Evolutionary conservation across 92 coral and sea anemone species (phyloP).

Genomic region (Chrysogorgia sp.): DNA sequence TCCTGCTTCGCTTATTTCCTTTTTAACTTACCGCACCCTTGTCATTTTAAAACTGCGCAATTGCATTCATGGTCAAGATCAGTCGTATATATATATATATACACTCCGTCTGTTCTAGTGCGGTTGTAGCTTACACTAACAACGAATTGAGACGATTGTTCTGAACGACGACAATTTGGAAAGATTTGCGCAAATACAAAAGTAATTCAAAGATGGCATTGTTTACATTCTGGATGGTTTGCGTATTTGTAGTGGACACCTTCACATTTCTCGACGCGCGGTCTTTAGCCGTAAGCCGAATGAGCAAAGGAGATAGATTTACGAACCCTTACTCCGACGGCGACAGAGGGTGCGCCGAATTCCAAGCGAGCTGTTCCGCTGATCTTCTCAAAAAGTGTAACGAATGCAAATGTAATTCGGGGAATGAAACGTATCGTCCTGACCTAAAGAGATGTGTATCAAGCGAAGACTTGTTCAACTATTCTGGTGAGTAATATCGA

Average conservation of each 20-base stretch:
- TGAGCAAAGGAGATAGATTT: slow-evolving; percentile 1
- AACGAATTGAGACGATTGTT: background rate
- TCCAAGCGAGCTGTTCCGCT: background rate
- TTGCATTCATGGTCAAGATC: too few relatives aligned
- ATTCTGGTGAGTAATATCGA: slow-evolving; percentile 31
- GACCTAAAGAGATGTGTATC: slow-evolving; percentile 21
- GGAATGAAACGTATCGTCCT: slow-evolving; percentile 23
- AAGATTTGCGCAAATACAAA: background rate
- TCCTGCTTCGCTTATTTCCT: too few relatives aligned
- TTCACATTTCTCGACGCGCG: background rate
- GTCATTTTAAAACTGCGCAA: too few relatives aligned
- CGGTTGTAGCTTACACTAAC: too few relatives aligned
- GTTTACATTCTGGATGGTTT: slow-evolving; percentile 19
- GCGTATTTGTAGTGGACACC: background rate
- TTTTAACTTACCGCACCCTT: too few relatives aligned
- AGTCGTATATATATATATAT: too few relatives aligned
- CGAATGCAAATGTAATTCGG: slow-evolving; percentile 5
- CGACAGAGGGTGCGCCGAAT: background rate
- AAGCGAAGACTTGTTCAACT: background rate
- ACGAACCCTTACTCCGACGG: slow-evolving; percentile 18
- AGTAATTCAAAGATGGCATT: slow-evolving; percentile 3
- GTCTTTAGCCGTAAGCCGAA: background rate
- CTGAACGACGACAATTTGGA: background rate
- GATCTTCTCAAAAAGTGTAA: background rate
- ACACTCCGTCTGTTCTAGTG: too few relatives aligned